Evolutionary conservation across 2,113 vertebrate genomes (phyloP).

Genomic region (Phylloscopus trochiloides): DNA sequence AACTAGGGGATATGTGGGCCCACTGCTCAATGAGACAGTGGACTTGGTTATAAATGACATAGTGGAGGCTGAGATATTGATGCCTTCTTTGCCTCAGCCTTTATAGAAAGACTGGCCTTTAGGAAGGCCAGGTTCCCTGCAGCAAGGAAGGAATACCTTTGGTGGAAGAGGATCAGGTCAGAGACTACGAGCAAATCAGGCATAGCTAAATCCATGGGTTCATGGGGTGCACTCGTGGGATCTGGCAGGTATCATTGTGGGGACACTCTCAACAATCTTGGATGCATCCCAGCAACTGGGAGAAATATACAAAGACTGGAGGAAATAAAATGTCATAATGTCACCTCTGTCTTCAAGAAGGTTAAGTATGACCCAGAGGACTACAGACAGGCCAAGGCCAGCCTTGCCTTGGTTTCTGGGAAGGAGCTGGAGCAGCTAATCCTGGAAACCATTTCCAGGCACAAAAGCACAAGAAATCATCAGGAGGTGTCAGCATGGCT

Average conservation of each 20-base stretch:
- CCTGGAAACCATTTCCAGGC: background rate
- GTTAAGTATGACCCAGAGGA: background rate
- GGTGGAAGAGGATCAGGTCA: background rate
- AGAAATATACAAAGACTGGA: background rate
- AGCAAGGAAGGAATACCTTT: background rate
- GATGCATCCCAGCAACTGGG: fast-evolving
- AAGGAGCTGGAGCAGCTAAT: background rate
- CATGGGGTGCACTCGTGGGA: fast-evolving
- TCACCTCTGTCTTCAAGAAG: background rate
- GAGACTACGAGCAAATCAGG: background rate
- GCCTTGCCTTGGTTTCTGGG: background rate
- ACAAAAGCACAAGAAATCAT: background rate
- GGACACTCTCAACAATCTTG: background rate
- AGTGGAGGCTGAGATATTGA: background rate
- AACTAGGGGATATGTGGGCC: too few species aligned
- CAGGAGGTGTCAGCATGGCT: background rate
- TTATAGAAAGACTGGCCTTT: background rate
- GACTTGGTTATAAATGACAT: background rate
- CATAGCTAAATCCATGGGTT: background rate
- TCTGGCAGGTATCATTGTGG: background rate
- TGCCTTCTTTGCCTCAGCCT: background rate
- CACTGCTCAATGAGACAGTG: background rate
- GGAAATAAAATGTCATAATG: background rate
- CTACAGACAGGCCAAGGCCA: fast-evolving
- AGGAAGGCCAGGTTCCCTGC: background rate